Base-by-base conservation (phyloP, 1,140 invertebrate genomes). In the Hylyphantes graminicola region DNA sequence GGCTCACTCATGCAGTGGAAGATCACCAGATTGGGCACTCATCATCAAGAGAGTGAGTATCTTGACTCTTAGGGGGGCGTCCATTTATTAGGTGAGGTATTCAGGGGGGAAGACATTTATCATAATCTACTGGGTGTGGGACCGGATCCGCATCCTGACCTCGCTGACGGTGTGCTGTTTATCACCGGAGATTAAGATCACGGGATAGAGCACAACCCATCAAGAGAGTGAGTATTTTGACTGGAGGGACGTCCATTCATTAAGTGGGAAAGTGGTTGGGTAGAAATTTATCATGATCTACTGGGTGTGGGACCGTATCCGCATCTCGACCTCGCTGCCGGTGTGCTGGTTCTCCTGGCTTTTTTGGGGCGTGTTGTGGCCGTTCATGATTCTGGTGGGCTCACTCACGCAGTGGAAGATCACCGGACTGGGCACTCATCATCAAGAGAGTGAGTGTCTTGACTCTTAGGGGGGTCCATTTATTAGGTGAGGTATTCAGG, bases 311-410 rank as follows among this genome's bases (percentile, higher is more conserved):
- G 91, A 91, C 74, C 88, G 90, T 86, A 90, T 93, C 51, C 88
- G 88, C 72, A 83, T 89, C 12, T 85, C 73, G 15, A 88, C 85
- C 11, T 91, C 92, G 59, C 87, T 90, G 0, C 90, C 91, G 6
- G 92, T 93, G 21, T 95, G 94, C 88, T 94, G 94, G 91, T 93
- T 93, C 88, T 94, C 93, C 55, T 95, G 94, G 94, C 89, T 94
- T 61, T 92, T 95, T 48, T 89, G 95, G 2, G 92, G 91, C 12
- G 91, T 35, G 35, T n/a, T 93, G 15, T 96, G 95, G 95, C 94
- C 94, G 2, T 91, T 92, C 35, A 92, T 93, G 86, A 91, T 94
- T 61, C 81, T 94, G 10, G 90, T 94, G 9, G 94, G 94, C 4
- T 89, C 93, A 15, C 89, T 93, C 0, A 92, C 93, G 3, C 94